phyloP scores from a whole-genome alignment of 1,140 invertebrate species.

The Macrobrachium nipponense region DNA sequence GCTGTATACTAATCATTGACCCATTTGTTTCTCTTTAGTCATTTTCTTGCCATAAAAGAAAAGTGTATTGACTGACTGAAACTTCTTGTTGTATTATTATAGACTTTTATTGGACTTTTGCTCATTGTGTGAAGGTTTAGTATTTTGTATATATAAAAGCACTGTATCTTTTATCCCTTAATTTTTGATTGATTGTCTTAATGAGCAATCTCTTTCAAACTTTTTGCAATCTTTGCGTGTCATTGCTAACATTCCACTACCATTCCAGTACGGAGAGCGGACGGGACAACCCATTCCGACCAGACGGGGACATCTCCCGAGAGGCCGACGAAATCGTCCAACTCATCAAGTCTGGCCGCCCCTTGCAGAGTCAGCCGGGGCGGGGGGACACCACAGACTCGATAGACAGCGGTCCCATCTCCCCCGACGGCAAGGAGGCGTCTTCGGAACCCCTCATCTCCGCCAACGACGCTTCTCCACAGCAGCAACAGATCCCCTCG shows the following conservation, averaged over 20 bases:
- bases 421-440: conserved; percentile 26
- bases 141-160: no score
- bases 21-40: no score
- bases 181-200: no score
- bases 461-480: conserved; percentile 27
- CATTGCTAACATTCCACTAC: conserved; percentile 57
- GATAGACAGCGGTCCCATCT: conserved; percentile 3
- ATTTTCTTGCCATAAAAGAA: no score
- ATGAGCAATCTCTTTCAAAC: no score
- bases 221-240: no score
- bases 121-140: no score
- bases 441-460: conserved; percentile 32
- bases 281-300: conserved; percentile 97
- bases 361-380: conserved; percentile 68
- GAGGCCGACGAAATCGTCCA: conserved; percentile 97
- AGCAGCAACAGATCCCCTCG: conserved; percentile 13
- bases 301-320: conserved; percentile 91
- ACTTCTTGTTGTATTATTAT: no score
- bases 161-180: no score
- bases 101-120: no score
- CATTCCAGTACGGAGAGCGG: conserved; percentile 89
- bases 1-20: no score
- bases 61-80: no score
- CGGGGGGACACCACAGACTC: conserved; percentile 14
- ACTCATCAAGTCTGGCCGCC: conserved; percentile 89